Percentiles rank a stretch among this genome's conserved stretches.
phyloP scores from a whole-genome alignment of 2,113 vertebrate species.

The Poecile atricapillus region DNA sequence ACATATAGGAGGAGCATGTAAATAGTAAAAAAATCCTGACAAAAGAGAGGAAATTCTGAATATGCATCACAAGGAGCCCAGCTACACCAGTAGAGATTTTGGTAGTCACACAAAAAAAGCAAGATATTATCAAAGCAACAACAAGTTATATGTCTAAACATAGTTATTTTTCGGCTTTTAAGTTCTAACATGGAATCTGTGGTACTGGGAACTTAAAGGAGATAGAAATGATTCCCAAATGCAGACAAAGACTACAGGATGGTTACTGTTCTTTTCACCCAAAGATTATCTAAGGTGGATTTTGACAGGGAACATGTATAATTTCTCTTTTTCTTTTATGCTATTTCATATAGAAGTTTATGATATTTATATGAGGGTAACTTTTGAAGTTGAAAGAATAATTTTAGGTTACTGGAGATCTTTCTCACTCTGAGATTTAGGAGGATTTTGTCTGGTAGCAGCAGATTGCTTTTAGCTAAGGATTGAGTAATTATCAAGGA shows the following conservation, averaged over 20 bases:
- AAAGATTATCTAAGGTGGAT: not conserved
- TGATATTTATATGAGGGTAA: not conserved
- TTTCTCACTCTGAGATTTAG: not conserved
- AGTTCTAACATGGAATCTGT: not conserved
- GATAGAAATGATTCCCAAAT: not conserved
- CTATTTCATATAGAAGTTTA: not conserved
- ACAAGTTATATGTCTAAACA: not conserved
- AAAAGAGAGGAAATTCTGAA: not conserved
- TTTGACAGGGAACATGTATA: not conserved
- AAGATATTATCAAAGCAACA: not conserved
- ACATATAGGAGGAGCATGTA: not conserved
- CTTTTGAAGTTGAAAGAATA: not conserved
- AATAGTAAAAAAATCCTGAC: not conserved
- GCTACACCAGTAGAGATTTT: not conserved
- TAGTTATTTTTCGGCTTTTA: not conserved
- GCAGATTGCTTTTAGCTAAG: constrained; percentile 15
- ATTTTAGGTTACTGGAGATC: not conserved
- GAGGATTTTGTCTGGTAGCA: not conserved
- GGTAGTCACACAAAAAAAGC: not conserved
- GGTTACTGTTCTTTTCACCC: not conserved
- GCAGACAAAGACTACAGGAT: not conserved
- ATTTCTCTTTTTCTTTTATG: not conserved
- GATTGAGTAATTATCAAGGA: constrained; percentile 29
- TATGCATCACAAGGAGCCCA: not conserved
- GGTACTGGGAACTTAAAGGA: not conserved